Evolutionary conservation across 2,888 invertebrate genomes (phyloP).

Genomic region (Amblyteles armatorius): DNA sequence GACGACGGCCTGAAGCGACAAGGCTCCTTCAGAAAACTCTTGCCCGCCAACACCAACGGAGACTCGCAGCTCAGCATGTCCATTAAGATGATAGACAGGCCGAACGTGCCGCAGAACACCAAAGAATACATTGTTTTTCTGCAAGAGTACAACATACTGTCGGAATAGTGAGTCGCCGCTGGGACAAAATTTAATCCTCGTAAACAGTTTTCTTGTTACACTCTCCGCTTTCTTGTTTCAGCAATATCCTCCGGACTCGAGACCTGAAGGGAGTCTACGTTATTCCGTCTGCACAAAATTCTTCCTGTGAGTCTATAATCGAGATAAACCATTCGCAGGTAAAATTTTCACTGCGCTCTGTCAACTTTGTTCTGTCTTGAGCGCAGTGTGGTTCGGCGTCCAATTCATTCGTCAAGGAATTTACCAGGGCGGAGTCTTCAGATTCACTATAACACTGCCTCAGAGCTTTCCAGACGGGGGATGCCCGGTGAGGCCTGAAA

Average conservation of each 20-base stretch:
- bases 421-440: conserved; percentile 96
- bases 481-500: conserved; percentile 88
- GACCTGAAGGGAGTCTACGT: conserved; percentile 96
- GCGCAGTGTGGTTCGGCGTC: conserved; percentile 95
- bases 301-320: conserved; percentile 88
- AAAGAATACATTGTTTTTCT: conserved; percentile 91
- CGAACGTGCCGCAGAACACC: conserved; percentile 85
- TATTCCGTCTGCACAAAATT: conserved; percentile 94
- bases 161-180: conserved; percentile 90
- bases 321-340: background rate
- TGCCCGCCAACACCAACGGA: conserved; percentile 85
- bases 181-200: background rate
- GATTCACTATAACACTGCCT: conserved; percentile 94
- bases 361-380: conserved; percentile 53
- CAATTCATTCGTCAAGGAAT: conserved; percentile 95
- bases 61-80: conserved; percentile 87
- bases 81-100: conserved; percentile 86
- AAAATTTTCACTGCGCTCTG: background rate
- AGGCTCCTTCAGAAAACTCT: conserved; percentile 87
- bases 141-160: conserved; percentile 95
- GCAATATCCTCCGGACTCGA: conserved; percentile 94
- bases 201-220: conserved; percentile 22
- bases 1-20: conserved; percentile 85
- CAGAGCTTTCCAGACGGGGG: conserved; percentile 94
- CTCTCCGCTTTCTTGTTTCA: conserved; percentile 84